phyloP scores from a whole-genome alignment of 2,888 invertebrate species.

The Diaphora mendica region DNA sequence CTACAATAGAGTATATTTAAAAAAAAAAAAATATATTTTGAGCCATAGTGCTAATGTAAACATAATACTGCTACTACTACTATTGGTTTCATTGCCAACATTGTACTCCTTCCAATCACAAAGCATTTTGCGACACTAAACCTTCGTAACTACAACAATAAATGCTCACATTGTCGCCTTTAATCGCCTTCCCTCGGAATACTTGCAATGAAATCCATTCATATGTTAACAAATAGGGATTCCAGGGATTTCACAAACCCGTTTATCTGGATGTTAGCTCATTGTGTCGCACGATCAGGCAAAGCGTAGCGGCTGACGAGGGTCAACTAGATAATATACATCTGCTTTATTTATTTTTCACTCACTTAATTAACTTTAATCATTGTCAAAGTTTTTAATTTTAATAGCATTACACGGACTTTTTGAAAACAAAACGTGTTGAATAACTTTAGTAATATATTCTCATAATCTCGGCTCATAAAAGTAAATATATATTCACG shows the following conservation, averaged over 20 bases:
- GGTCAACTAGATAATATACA: slow-evolving; percentile 54
- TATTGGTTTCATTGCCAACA: background rate
- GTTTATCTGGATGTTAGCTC: slow-evolving; percentile 53
- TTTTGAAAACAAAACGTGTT: slow-evolving; percentile 17
- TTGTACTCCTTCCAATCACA: background rate
- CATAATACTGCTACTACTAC: background rate
- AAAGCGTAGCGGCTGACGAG: slow-evolving; percentile 47
- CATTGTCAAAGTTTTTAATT: slow-evolving; percentile 35
- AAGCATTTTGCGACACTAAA: slow-evolving; percentile 8
- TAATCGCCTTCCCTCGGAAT: slow-evolving; percentile 21
- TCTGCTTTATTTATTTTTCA: slow-evolving; percentile 14
- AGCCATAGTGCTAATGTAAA: background rate
- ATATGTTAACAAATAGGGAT: slow-evolving; percentile 19
- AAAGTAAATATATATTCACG: slow-evolving; percentile 4
- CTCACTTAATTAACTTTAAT: slow-evolving; percentile 45
- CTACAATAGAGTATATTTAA: background rate
- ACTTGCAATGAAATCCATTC: slow-evolving; percentile 15
- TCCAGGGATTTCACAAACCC: slow-evolving; percentile 44
- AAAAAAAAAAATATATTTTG: too few relatives aligned
- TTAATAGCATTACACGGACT: slow-evolving; percentile 8
- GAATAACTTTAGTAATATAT: slow-evolving; percentile 18
- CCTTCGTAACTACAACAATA: slow-evolving; percentile 25
- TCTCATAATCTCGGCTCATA: slow-evolving; percentile 17
- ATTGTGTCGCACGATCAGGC: slow-evolving; percentile 44
- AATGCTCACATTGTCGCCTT: slow-evolving; percentile 28